These are phyloP conservation scores for Ips nitidus DNA, from an alignment of 1,140 invertebrate genomes.

Conservation along the genomic window DNA sequence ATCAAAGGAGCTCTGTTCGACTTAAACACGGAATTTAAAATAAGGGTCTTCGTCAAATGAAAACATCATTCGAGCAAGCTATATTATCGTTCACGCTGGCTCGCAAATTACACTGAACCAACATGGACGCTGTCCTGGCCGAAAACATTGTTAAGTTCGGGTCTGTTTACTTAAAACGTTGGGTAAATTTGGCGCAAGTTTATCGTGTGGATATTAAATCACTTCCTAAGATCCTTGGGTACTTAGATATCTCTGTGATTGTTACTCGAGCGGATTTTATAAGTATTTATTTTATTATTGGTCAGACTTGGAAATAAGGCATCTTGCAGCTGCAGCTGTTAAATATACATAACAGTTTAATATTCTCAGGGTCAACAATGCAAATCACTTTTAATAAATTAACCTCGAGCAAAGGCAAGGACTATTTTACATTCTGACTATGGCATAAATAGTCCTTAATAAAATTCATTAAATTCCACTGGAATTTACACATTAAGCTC, in stretches of 20 bases:
- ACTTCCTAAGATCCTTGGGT: slow-evolving; percentile 5
- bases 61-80: slow-evolving; percentile 33
- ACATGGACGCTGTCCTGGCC: slow-evolving; percentile 18
- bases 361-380: too few relatives aligned
- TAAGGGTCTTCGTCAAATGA: slow-evolving; percentile 29
- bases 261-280: too few relatives aligned
- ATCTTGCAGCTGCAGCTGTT: too few relatives aligned
- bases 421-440: too few relatives aligned
- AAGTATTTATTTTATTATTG: too few relatives aligned
- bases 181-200: slow-evolving; percentile 21
- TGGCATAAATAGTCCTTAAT: too few relatives aligned
- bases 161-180: slow-evolving; percentile 19
- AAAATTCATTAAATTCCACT: too few relatives aligned
- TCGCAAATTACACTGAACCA: slow-evolving; percentile 28
- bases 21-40: slow-evolving; percentile 26
- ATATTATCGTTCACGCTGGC: slow-evolving; percentile 30
- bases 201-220: slow-evolving; percentile 18
- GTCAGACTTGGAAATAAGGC: too few relatives aligned
- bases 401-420: too few relatives aligned
- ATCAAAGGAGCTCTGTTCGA: slow-evolving; percentile 10
- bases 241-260: neutral
- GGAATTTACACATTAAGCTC: too few relatives aligned
- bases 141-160: slow-evolving; percentile 25
- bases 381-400: too few relatives aligned
- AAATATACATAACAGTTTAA: too few relatives aligned